A percentile compares a stretch with the other conserved stretches of the same genome.
Evolutionary conservation across 2,797 vertebrate species (phyloP).

Genomic region (Agapornis canus): DNA sequence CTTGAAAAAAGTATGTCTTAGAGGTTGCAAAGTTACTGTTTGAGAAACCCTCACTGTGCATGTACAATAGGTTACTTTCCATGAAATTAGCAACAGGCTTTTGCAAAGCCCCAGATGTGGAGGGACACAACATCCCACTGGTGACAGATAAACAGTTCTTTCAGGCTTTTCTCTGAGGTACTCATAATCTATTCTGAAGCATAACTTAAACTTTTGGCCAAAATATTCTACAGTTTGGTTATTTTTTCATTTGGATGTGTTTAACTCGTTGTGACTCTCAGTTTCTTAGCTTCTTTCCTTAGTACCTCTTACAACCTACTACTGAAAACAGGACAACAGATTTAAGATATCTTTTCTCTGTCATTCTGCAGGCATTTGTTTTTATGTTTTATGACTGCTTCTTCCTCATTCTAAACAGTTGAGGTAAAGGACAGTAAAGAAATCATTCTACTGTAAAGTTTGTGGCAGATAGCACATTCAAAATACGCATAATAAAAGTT

Average conservation of each 20-base stretch:
- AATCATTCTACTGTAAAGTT: not conserved
- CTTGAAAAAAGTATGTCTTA: not conserved
- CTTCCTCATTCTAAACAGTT: not conserved
- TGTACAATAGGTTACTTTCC: not conserved
- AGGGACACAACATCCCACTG: not conserved
- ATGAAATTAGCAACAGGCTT: not conserved
- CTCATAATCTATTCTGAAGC: not conserved
- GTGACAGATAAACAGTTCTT: not conserved
- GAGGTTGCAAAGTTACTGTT: not conserved
- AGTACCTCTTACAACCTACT: not conserved
- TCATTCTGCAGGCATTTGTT: not conserved
- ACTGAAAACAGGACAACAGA: not conserved
- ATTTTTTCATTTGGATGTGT: not conserved
- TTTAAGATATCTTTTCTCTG: not conserved
- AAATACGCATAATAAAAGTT: not conserved
- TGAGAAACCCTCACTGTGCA: not conserved
- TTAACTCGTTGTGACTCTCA: not conserved
- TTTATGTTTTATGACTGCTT: not conserved
- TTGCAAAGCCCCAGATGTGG: not conserved
- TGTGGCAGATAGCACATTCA: not conserved
- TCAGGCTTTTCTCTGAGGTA: not conserved
- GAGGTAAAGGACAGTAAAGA: not conserved
- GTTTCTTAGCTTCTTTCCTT: not conserved
- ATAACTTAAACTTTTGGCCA: not conserved
- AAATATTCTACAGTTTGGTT: not conserved